Conservation (phyloP, 2,888 invertebrate species). For the Subacronicta megacephala region DNA sequence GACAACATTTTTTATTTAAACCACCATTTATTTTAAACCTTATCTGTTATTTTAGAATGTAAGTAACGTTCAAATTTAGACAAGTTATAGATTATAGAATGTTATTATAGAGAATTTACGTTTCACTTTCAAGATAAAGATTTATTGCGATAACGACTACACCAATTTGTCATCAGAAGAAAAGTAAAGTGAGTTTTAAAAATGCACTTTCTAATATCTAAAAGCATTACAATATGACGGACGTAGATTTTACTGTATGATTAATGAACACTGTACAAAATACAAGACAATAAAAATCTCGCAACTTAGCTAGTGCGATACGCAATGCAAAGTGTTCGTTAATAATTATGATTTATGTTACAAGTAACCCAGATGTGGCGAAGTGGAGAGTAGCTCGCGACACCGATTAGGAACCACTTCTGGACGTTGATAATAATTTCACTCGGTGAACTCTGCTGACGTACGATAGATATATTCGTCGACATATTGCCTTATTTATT, state of each 20-base stretch:
- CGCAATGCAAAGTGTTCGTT: slow-evolving; percentile 67
- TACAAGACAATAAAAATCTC: slow-evolving; percentile 52
- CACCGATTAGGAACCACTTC: slow-evolving; percentile 72
- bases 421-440: slow-evolving; percentile 61
- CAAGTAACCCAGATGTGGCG: slow-evolving; percentile 75
- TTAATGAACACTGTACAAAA: slow-evolving; percentile 46
- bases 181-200: slow-evolving; percentile 36
- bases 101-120: not conserved
- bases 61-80: not conserved
- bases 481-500: slow-evolving; percentile 20
- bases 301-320: slow-evolving; percentile 30
- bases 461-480: slow-evolving; percentile 32
- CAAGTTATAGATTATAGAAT: not conserved
- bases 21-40: no score
- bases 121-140: slow-evolving; percentile 31
- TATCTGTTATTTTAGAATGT: not conserved
- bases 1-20: not conserved
- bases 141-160: slow-evolving; percentile 6
- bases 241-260: slow-evolving; percentile 40
- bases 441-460: slow-evolving; percentile 45
- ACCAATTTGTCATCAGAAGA: slow-evolving; percentile 36
- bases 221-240: slow-evolving; percentile 35
- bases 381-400: slow-evolving; percentile 65
- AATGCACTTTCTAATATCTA: slow-evolving; percentile 48
- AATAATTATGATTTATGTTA: slow-evolving; percentile 80